A percentile compares a stretch with the other conserved stretches of the same genome.
Evolutionary conservation across 1,140 invertebrate genomes (phyloP).

Genomic region (Phocides pigmalion): DNA sequence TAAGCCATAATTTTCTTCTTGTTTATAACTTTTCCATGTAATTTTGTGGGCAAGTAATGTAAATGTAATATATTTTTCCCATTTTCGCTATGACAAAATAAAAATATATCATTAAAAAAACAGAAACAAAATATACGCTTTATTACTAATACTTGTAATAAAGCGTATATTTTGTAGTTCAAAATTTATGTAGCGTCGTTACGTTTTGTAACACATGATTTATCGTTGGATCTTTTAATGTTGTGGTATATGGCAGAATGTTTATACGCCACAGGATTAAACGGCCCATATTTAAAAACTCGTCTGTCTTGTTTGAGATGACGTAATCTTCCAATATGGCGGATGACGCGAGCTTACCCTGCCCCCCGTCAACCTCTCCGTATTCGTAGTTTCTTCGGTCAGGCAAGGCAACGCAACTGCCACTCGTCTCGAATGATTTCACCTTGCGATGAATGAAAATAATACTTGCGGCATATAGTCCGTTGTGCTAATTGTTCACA

Average conservation of each 20-base stretch:
- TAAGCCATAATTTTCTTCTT: too few species aligned
- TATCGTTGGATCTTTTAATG: neutral
- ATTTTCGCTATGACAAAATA: too few species aligned
- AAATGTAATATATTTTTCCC: too few species aligned
- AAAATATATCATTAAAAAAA: too few species aligned
- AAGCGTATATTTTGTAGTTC: too few species aligned
- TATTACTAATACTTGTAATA: too few species aligned
- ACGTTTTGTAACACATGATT: too few species aligned
- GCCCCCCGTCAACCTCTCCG: conserved; percentile 52
- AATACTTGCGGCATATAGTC: conserved; percentile 56
- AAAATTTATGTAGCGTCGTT: too few species aligned
- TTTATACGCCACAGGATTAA: neutral
- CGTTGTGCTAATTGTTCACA: conserved; percentile 54
- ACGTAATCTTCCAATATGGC: conserved; percentile 80
- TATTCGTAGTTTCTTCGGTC: conserved; percentile 64
- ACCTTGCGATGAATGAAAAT: conserved; percentile 77
- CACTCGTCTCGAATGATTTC: conserved; percentile 75
- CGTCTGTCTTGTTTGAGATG: conserved; percentile 49
- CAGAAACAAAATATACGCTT: too few species aligned
- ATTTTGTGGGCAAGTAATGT: too few species aligned
- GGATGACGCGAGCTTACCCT: conserved; percentile 74
- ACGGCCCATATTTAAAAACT: conserved; percentile 36
- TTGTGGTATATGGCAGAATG: neutral
- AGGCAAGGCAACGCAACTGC: conserved; percentile 56
- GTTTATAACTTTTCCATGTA: too few species aligned